Conservation (phyloP, 1,140 invertebrate genomes). For the Aphidius ervi region DNA sequence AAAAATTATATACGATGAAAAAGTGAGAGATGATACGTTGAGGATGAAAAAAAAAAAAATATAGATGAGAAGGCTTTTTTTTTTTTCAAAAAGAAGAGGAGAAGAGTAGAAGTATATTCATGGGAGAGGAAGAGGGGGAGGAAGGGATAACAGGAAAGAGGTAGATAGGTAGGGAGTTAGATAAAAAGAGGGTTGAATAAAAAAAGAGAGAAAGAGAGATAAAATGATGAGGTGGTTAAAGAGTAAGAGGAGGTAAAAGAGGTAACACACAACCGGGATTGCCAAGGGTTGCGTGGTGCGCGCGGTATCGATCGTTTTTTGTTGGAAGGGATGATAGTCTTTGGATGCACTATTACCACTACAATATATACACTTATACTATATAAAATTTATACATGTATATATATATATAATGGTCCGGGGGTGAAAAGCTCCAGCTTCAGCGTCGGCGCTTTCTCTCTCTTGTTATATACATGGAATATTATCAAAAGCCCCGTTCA, state of each 20-base stretch:
- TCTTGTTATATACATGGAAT: no score
- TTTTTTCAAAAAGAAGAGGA: slow-evolving; percentile 10
- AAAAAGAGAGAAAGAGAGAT: slow-evolving; percentile 15
- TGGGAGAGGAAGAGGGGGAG: no score
- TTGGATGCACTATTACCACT: no score
- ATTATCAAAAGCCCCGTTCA: no score
- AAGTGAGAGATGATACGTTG: not conserved
- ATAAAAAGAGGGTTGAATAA: slow-evolving; percentile 13
- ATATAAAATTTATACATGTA: no score
- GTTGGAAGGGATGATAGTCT: no score
- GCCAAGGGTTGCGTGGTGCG: slow-evolving; percentile 47
- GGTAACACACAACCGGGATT: slow-evolving; percentile 42
- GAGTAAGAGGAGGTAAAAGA: slow-evolving; percentile 26
- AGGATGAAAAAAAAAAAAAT: slow-evolving; percentile 4
- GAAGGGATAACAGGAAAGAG: not conserved
- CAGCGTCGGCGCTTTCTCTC: slow-evolving; percentile 40
- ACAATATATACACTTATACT: no score
- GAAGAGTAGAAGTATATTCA: not conserved
- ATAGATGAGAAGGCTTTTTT: not conserved
- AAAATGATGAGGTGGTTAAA: slow-evolving; percentile 23
- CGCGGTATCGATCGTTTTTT: slow-evolving; percentile 41
- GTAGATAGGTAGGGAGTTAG: slow-evolving; percentile 15
- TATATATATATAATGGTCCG: not conserved
- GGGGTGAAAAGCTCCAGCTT: slow-evolving; percentile 25
- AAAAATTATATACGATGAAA: not conserved